phyloP scores from a whole-genome alignment of 2,888 invertebrate species.

The Brenthis ino region DNA sequence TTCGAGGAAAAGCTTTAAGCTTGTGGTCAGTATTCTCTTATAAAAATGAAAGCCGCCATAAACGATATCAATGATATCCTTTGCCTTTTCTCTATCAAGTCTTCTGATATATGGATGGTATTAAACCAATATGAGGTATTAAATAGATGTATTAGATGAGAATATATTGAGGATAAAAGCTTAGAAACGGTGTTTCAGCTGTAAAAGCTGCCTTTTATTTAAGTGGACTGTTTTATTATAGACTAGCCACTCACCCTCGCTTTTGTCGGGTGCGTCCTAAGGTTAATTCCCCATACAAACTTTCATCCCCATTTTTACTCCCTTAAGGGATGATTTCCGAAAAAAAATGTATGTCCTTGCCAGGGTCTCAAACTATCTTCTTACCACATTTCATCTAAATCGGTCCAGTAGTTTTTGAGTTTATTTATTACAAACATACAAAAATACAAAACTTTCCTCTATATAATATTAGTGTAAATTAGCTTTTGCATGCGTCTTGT shows the following conservation, averaged over 20 bases:
- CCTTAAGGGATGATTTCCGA: too few relatives aligned
- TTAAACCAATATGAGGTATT: conserved; percentile 61
- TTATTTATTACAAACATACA: too few relatives aligned
- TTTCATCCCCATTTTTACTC: too few relatives aligned
- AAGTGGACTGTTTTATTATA: not conserved
- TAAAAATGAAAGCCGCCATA: conserved; percentile 18
- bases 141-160: conserved; percentile 43
- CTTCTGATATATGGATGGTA: conserved; percentile 54
- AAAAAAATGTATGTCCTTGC: too few relatives aligned
- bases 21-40: not conserved
- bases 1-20: not conserved
- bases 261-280: too few relatives aligned
- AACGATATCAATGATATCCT: conserved; percentile 23
- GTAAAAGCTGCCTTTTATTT: not conserved
- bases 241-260: not conserved
- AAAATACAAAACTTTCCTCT: too few relatives aligned
- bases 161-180: conserved; percentile 22
- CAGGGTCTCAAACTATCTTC: too few relatives aligned
- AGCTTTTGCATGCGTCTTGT: too few relatives aligned
- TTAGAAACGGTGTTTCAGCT: not conserved
- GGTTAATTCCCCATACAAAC: too few relatives aligned
- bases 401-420: too few relatives aligned
- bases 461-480: too few relatives aligned
- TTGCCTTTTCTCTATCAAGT: conserved; percentile 56
- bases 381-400: too few relatives aligned